These are phyloP conservation scores for Cyphomyrmex costatus DNA, from an alignment of 1,140 invertebrate species.

Conservation along the genomic window DNA sequence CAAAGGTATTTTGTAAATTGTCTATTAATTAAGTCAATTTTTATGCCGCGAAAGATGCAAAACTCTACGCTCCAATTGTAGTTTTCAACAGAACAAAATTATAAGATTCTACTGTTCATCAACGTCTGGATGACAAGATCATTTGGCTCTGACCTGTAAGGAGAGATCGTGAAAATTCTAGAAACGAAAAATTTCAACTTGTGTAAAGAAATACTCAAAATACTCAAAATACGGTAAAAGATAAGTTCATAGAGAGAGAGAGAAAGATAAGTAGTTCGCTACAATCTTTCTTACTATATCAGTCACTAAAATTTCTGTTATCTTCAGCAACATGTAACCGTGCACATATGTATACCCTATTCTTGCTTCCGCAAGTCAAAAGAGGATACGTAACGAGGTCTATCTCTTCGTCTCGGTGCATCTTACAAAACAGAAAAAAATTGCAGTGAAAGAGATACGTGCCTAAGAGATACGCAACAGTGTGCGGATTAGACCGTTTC, in stretches of 20 bases:
- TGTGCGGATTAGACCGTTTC: constrained; percentile 73
- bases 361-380: constrained; percentile 40
- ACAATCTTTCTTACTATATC: not conserved
- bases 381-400: constrained; percentile 53
- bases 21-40: constrained; percentile 9
- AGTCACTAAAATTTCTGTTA: constrained; percentile 19
- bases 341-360: not conserved
- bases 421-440: constrained; percentile 28
- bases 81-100: not conserved
- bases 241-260: not conserved
- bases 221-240: not conserved
- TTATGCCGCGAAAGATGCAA: not conserved
- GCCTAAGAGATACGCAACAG: constrained; percentile 47
- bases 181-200: constrained; percentile 13
- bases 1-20: not conserved
- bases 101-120: not conserved
- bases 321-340: constrained; percentile 2
- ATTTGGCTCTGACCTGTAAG: not conserved
- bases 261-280: not conserved
- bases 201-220: not conserved
- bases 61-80: not conserved
- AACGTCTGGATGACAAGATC: not conserved
- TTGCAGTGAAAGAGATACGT: constrained; percentile 55
- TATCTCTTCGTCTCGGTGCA: not conserved
- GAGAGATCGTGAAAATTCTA: not conserved